Base-by-base conservation (phyloP, 2,797 vertebrate species). In the Salarias fasciatus region DNA sequence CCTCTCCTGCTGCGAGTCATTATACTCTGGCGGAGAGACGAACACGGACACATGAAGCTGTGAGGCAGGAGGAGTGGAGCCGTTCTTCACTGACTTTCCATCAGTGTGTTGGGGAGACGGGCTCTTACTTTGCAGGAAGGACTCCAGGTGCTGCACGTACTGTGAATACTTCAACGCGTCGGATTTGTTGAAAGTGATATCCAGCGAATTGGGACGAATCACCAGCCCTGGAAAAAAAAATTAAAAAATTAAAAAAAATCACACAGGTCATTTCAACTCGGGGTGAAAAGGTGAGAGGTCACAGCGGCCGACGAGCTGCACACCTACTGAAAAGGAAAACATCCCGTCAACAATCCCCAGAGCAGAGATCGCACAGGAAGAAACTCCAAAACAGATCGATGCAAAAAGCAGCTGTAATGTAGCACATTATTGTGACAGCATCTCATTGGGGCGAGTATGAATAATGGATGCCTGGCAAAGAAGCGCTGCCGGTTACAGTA, bases 171-270 rank as follows among this genome's bases (percentile, higher is more conserved):
- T 88, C 0, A 30, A 5, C 5, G 86, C 73, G 0, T 96, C 86
- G 28, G 93, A 93, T 77, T 69, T 89, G 87, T 89, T 95, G 67
- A 94, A 94, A 11, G 54, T 44, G 77, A 97, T 95, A 59, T 97
- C 96, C 92, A 96, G 0, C 51, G 93, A 88, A 69, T 95, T 93
- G 48, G 97, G 97, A 73, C 93, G 95, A 87, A 99, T 96, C 87
- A 92, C 94, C 89, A 99, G 88, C 48, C 97, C 96, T 98, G 88
- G 8, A 72, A 63, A 29, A 11, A 67, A 24, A n/a, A n/a, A n/a
- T n/a, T n/a, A n/a, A n/a, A n/a, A n/a, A n/a, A n/a, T n/a, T n/a
- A n/a, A n/a, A n/a, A n/a, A n/a, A n/a, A n/a, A n/a, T n/a, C 18
- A 24, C 18, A 24, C 2, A 24, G 18, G 18, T 24, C 24, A 24